Evolutionary conservation across 2,113 vertebrate species (phyloP), one percentile per base, ranked within the genome.

Genomic region (Dipodomys stephensi): DNA sequence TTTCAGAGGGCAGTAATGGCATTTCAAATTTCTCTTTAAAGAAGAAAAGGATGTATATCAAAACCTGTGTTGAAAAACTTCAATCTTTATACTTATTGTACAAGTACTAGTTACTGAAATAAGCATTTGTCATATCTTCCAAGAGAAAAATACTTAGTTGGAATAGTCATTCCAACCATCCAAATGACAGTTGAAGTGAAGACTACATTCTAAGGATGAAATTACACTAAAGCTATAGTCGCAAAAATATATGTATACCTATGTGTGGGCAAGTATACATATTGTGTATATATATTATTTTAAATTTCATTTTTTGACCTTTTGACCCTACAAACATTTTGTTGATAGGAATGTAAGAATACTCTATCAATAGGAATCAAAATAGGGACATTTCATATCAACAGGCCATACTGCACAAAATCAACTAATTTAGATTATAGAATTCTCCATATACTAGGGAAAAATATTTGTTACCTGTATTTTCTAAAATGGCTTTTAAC

Each of bases 201-300:
- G 90, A 88, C 32, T 80, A 81, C 44, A 83, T 93, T 88, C 79
- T 90, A 81, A 88, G 86, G 76, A 94, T 93, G 89, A 96, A 95
- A 91, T 93, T 94, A 27, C 18, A 85, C 90, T 88, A 91, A 81
- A 83, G 49, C 73, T 65, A 57, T 28, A 68, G 30, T 68, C n/a
- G 12, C 15, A 46, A 57, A 49, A 7, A 69, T 67, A 22, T 16
- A 32, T 68, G 20, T 25, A 20, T 28, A 39, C 22, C 0, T 60
- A 15, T 76, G 16, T 76, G 44, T 74, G 32, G 19, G 13, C 57
- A 39, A 22, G 7, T 71, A 64, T 64, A 4, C 46, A 28, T 68
- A 30, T 46, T 30, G 25, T 67, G 16, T 49, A 53, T 15, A 25
- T 88, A 7, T 53, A 23, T 49, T 28, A 27, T 87, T 88, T 32